Evolutionary conservation across 2,113 vertebrate genomes (phyloP), one percentile per base, ranked within the genome.

Genomic region (Crypturellus undulatus): DNA sequence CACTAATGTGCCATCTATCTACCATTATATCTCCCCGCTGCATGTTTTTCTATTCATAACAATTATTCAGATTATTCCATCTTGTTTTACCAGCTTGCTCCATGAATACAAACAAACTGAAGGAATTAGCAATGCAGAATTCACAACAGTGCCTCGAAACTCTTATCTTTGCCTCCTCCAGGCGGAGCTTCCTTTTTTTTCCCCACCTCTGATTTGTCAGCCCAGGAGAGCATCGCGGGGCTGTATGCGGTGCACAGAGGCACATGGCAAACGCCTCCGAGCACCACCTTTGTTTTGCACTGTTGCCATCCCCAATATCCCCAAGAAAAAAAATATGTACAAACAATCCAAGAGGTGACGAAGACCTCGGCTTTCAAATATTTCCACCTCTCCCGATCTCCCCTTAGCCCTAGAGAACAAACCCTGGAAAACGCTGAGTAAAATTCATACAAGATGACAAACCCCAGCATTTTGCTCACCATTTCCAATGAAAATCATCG

Each of bases 31-130:
- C 60, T 73, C 51, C 63, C 79, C n/a, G 5, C 45, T n/a, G 13
- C 65, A 16, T 64, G 75, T 84, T 90, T 20, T 83, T 45, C 92
- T 85, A 30, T 78, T 80, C 76, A 67, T n/a, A 63, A 65, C 69
- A 90, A 78, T 92, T 93, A 94, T 65, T 93, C 72, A 78, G 79
- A 91, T 91, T 40, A 84, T 76, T 93, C 67, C 45, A 68, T 59
- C 82, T 79, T 72, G 68, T 81, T 88, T 94, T 81, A 86, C 56
- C 47, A 84, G 22, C 58, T 65, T 26, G 58, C 42, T 12, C 42
- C 60, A 21, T 47, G 60, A 80, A 78, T 56, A 54, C 56, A 90
- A 90, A 96, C 84, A 94, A 96, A 73, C 12, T 3, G 51, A 84
- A 86, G 45, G 78, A 83, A 87, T 89, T 8, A 89, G 47, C 56